Conservation (phyloP, 2,113 vertebrate species). For the Alligator mississippiensis region DNA sequence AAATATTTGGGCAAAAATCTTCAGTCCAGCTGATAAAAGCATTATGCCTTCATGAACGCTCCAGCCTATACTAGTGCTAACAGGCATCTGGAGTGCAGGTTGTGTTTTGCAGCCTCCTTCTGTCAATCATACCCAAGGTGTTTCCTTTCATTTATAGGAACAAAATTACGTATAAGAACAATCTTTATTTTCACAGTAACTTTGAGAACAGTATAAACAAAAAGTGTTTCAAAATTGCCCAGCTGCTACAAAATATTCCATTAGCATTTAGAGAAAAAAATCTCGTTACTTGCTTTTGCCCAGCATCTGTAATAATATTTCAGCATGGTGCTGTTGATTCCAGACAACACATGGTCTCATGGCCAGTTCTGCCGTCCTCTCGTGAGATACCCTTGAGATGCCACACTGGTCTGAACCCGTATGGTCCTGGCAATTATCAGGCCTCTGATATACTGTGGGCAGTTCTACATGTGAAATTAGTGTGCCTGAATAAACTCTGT, state of each 20-base stretch:
- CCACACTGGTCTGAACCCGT: not conserved
- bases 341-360: not conserved
- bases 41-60: fast-evolving
- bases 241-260: not conserved
- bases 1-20: not conserved
- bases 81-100: not conserved
- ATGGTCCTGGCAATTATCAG: no score
- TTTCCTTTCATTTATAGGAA: not conserved
- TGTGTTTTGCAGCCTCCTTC: not conserved
- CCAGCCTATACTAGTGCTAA: fast-evolving
- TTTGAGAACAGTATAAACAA: not conserved
- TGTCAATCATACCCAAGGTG: not conserved
- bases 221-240: not conserved
- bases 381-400: fast-evolving
- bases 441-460: no score
- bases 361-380: not conserved
- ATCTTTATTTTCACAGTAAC: not conserved
- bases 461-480: no score
- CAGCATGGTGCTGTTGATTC: not conserved
- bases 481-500: no score
- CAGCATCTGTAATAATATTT: not conserved
- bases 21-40: not conserved
- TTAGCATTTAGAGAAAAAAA: not conserved
- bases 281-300: not conserved
- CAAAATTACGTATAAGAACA: not conserved